A percentile compares a stretch with the other conserved stretches of the same genome.
Evolutionary conservation across 2,113 vertebrate species (phyloP).

Genomic region (Menidia beryllina): DNA sequence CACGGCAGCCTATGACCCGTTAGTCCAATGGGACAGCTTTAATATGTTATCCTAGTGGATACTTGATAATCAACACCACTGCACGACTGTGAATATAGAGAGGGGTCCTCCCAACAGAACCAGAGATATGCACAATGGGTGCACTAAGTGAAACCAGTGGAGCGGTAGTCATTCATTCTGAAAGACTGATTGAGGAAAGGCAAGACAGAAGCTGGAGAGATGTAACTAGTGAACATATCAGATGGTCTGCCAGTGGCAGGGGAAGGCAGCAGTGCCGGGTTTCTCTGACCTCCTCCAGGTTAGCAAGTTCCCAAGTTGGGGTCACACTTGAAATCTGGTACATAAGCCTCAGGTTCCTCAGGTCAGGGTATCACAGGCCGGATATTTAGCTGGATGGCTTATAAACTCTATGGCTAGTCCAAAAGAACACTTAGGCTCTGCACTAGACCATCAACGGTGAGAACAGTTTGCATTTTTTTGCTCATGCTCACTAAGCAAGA

Average conservation of each 20-base stretch:
- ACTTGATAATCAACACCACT: conserved; percentile 73
- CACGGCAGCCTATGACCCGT: conserved; percentile 69
- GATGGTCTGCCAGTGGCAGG: conserved; percentile 68
- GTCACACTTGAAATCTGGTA: conserved; percentile 79
- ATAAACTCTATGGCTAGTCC: conserved; percentile 18
- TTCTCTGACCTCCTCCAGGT: conserved; percentile 79
- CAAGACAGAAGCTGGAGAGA: conserved; percentile 62
- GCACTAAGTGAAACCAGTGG: conserved; percentile 77
- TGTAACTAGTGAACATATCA: conserved; percentile 73
- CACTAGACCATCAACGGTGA: conserved; percentile 18
- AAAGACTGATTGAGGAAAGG: conserved; percentile 71
- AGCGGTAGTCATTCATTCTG: conserved; percentile 80
- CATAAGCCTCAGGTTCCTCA: conserved; percentile 65
- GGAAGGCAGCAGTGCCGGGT: conserved; percentile 69
- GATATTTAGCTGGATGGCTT: conserved; percentile 51
- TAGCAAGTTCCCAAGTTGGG: conserved; percentile 84
- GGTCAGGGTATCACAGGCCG: conserved; percentile 55
- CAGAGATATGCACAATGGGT: conserved; percentile 76
- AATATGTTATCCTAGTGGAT: conserved; percentile 74
- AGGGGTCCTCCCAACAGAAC: conserved; percentile 69
- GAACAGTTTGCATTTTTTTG: conserved; percentile 21
- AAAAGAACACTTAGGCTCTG: conserved; percentile 22
- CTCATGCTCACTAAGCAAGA: conserved; percentile 33
- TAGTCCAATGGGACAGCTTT: conserved; percentile 63
- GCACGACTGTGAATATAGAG: conserved; percentile 37